phyloP scores from a whole-genome alignment of 2,797 vertebrate species.

The Melanotaenia boesemani region DNA sequence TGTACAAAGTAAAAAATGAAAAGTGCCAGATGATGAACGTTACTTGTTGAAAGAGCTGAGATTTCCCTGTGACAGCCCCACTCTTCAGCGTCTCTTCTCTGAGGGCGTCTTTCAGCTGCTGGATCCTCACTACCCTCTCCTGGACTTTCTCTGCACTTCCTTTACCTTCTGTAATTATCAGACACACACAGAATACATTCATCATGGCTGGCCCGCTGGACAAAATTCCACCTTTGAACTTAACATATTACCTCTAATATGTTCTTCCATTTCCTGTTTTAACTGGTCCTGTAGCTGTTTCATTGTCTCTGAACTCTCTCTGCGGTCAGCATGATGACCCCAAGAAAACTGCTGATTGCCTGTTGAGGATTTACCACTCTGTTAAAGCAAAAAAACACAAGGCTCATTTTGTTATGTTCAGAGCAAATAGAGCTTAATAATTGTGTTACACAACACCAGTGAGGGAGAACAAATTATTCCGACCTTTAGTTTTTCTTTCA shows the following conservation, averaged over 20 bases:
- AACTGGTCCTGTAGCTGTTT: slow-evolving; percentile 74
- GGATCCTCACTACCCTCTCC: slow-evolving; percentile 76
- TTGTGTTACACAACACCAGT: background rate
- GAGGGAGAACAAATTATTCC: background rate
- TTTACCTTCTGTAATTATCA: slow-evolving; percentile 72
- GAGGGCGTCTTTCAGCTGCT: slow-evolving; percentile 77
- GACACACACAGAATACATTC: background rate
- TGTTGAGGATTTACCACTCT: slow-evolving; percentile 32
- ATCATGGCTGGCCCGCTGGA: background rate
- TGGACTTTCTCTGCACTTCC: slow-evolving; percentile 72
- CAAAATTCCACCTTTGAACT: background rate
- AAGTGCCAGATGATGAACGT: slow-evolving; percentile 9
- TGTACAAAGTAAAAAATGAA: background rate
- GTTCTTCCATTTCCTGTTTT: slow-evolving; percentile 80
- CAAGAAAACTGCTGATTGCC: slow-evolving; percentile 21
- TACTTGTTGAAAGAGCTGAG: slow-evolving; percentile 66
- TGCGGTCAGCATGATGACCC: slow-evolving; percentile 29
- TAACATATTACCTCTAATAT: slow-evolving; percentile 77
- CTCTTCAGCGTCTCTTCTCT: slow-evolving; percentile 65
- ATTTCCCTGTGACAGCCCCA: slow-evolving; percentile 31
- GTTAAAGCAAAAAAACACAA: slow-evolving; percentile 27
- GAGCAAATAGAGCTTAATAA: background rate
- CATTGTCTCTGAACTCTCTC: slow-evolving; percentile 44
- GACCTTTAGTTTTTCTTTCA: slow-evolving; percentile 57
- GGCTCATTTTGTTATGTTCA: background rate